Percentiles rank a stretch among this genome's conserved stretches.
Conservation (phyloP, 2,113 vertebrate genomes). For the Thalassarche chlororhynchos region DNA sequence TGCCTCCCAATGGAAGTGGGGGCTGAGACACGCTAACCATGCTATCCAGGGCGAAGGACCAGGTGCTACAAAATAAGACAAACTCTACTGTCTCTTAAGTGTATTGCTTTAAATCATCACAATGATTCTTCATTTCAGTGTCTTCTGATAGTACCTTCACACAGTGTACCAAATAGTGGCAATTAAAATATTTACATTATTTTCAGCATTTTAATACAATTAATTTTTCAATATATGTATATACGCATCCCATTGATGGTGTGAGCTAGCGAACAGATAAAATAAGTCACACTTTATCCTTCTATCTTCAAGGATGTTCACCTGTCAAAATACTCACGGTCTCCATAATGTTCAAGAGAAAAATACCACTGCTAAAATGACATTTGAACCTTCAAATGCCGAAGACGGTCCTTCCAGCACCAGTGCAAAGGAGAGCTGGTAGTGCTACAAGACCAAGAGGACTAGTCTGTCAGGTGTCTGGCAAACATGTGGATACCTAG, state of each 20-base stretch:
- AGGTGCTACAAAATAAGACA: not conserved
- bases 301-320: not conserved
- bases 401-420: not conserved
- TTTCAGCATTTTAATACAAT: not conserved
- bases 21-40: not conserved
- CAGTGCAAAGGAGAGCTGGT: not conserved
- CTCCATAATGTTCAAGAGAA: not conserved
- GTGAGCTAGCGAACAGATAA: not conserved
- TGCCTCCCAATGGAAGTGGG: not conserved
- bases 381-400: not conserved
- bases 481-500: not conserved
- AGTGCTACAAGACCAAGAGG: not conserved
- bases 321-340: not conserved
- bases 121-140: not conserved
- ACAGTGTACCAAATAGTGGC: not conserved
- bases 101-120: not conserved
- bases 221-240: not conserved
- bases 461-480: not conserved
- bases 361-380: not conserved
- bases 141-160: not conserved
- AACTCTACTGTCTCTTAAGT: not conserved
- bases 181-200: not conserved
- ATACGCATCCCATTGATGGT: not conserved
- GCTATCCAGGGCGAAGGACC: not conserved
- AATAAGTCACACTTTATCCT: not conserved